Percentiles rank a stretch among this genome's conserved stretches.
Evolutionary conservation across 2,113 vertebrate species (phyloP).

Genomic region (Cinclus cinclus): DNA sequence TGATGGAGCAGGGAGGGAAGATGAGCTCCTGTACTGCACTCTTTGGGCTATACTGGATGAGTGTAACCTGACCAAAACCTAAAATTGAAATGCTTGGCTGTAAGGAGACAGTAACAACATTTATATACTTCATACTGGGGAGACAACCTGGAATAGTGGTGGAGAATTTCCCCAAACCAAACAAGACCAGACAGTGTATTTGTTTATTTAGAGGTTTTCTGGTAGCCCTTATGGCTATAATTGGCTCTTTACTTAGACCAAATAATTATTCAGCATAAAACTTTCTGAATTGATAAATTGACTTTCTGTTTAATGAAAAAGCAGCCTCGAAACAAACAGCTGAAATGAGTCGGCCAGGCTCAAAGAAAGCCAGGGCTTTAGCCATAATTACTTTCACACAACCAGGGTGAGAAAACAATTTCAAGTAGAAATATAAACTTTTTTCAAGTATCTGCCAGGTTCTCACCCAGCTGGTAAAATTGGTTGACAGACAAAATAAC

Average conservation of each 20-base stretch:
- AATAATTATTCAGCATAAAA: conserved; percentile 17
- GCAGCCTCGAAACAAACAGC: neutral
- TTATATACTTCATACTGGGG: neutral
- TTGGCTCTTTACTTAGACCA: conserved; percentile 16
- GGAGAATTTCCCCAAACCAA: neutral
- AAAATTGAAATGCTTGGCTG: conserved; percentile 40
- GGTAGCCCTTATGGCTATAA: conserved; percentile 11
- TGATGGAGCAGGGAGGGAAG: neutral
- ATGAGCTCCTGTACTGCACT: conserved; percentile 9
- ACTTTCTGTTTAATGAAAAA: conserved; percentile 19
- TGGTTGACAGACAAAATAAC: conserved; percentile 11
- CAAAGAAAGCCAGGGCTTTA: neutral
- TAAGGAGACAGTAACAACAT: neutral
- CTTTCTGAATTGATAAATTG: conserved; percentile 22
- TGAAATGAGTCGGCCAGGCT: neutral
- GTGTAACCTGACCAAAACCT: conserved; percentile 61
- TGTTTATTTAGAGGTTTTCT: conserved; percentile 46
- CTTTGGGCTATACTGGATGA: conserved; percentile 51
- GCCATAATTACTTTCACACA: conserved; percentile 38
- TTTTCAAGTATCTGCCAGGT: neutral
- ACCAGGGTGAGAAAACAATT: conserved; percentile 19
- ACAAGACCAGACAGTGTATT: conserved; percentile 12
- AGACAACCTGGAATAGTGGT: neutral
- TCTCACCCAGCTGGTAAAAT: conserved; percentile 11
- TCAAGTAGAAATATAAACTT: neutral